Conservation (phyloP, 2,113 vertebrate genomes). For the Nestor notabilis region DNA sequence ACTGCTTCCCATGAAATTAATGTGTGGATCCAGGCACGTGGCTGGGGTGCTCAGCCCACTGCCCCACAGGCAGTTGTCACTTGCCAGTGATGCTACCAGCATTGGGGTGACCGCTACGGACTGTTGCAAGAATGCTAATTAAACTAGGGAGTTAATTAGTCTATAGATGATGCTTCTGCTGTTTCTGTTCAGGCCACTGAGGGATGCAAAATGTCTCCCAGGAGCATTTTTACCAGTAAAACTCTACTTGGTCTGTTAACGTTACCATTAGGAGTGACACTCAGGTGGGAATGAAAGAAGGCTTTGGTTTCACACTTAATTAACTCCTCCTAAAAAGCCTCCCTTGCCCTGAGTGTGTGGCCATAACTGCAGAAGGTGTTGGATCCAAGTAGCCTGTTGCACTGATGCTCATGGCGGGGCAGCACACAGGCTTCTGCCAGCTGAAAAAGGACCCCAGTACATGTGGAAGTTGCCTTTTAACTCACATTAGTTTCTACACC, state of each 20-base stretch:
- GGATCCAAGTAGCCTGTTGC: background rate
- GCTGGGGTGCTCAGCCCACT: background rate
- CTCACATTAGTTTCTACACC: background rate
- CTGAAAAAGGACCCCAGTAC: background rate
- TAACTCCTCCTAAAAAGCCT: background rate
- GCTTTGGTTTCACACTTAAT: background rate
- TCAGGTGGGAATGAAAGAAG: background rate
- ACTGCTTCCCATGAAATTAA: background rate
- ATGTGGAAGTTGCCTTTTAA: background rate
- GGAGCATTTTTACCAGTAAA: background rate
- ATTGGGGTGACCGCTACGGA: slow-evolving; percentile 33
- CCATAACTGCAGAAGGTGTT: rapidly evolving
- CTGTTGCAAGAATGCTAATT: slow-evolving; percentile 75
- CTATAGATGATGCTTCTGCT: slow-evolving; percentile 78
- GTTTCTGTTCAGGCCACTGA: slow-evolving; percentile 32
- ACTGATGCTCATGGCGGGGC: rapidly evolving
- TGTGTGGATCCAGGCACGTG: background rate
- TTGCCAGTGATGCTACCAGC: background rate
- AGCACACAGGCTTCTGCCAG: background rate
- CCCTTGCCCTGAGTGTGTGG: background rate
- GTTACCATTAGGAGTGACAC: background rate
- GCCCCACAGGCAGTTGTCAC: background rate
- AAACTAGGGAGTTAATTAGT: slow-evolving; percentile 80
- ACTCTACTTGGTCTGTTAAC: background rate
- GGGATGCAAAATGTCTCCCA: slow-evolving; percentile 36